phyloP scores from a whole-genome alignment of 2,888 invertebrate species.

The Atrina japonica region DNA sequence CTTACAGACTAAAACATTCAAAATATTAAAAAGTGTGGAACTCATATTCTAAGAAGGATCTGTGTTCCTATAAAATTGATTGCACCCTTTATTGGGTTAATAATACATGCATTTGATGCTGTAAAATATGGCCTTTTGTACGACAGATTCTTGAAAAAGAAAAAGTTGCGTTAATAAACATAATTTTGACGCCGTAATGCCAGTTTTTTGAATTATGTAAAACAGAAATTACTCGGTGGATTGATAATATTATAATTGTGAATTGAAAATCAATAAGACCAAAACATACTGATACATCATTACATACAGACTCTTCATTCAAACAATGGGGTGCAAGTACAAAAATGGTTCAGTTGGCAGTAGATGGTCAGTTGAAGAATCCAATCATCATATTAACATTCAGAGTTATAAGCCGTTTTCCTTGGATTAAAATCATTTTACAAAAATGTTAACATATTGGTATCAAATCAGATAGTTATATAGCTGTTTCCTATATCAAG shows the following conservation, averaged over 20 bases:
- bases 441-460: neutral
- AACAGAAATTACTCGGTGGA: slow-evolving; percentile 15
- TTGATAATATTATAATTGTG: slow-evolving; percentile 12
- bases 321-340: slow-evolving; percentile 28
- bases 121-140: slow-evolving; percentile 3
- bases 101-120: slow-evolving; percentile 14
- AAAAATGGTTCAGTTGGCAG: slow-evolving; percentile 19
- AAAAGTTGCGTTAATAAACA: neutral
- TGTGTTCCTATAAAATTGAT: slow-evolving; percentile 25
- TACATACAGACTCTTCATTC: slow-evolving; percentile 39
- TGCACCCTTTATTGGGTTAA: slow-evolving; percentile 42
- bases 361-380: slow-evolving; percentile 9
- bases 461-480: slow-evolving; percentile 11
- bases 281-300: slow-evolving; percentile 12
- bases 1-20: slow-evolving; percentile 45
- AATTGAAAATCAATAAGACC: slow-evolving; percentile 40
- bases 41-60: neutral
- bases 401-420: slow-evolving; percentile 13
- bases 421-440: slow-evolving; percentile 19
- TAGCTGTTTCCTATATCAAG: slow-evolving; percentile 29
- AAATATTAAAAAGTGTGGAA: slow-evolving; percentile 32
- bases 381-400: slow-evolving; percentile 21
- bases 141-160: slow-evolving; percentile 11
- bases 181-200: slow-evolving; percentile 8
- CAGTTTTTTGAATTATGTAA: neutral